Evolutionary conservation across 2,888 invertebrate species (phyloP).

Genomic region (Ramazzottius varieornatus): DNA sequence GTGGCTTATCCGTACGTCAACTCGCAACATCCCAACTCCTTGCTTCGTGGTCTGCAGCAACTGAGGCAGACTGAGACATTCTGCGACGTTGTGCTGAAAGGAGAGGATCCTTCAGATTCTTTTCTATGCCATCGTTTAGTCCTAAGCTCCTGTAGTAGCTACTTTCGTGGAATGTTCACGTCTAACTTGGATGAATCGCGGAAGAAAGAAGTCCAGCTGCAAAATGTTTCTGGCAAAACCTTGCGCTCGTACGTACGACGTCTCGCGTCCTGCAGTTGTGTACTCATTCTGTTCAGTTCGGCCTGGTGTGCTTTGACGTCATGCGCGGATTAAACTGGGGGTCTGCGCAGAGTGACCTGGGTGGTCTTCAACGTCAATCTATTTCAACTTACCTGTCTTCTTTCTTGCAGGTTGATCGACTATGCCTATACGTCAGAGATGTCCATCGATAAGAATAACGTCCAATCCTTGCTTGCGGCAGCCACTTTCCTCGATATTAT

Average conservation of each 20-base stretch:
- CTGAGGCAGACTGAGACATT: slow-evolving; percentile 19
- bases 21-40: not conserved
- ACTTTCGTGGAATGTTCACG: slow-evolving; percentile 1
- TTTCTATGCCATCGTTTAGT: slow-evolving; percentile 2
- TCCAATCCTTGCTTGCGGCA: slow-evolving; percentile 25
- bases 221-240: not conserved
- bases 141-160: not conserved
- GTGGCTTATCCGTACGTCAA: not conserved
- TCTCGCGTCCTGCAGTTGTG: not conserved
- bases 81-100: slow-evolving; percentile 23
- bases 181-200: not conserved
- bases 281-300: no score
- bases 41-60: slow-evolving; percentile 16
- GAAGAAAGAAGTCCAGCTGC: not conserved
- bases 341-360: no score
- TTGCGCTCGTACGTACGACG: not conserved
- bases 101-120: not conserved
- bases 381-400: no score
- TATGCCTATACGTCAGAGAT: slow-evolving; percentile 13
- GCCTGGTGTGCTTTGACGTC: no score
- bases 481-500: slow-evolving; percentile 24
- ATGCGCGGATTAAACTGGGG: no score
- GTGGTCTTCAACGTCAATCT: no score
- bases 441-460: slow-evolving; percentile 23
- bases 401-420: slow-evolving; percentile 10